Conservation (phyloP, 92 coral and sea anemone species). For the Galaxea fascicularis region DNA sequence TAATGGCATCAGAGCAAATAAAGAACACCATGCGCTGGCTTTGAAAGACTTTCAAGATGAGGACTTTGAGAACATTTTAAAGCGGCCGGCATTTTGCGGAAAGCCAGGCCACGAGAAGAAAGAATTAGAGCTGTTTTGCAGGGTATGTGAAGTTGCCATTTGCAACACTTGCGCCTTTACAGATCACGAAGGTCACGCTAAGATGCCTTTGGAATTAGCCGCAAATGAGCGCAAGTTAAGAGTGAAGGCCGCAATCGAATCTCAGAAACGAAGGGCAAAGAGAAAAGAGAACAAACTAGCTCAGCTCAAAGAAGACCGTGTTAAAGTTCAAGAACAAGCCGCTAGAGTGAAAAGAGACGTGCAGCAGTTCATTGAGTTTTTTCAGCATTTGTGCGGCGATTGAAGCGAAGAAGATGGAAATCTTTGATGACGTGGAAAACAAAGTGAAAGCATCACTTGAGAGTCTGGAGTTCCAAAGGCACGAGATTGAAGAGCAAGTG, state of each 20-base stretch:
- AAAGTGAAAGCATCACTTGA: not conserved
- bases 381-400: not conserved
- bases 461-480: not conserved
- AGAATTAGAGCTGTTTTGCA: not conserved
- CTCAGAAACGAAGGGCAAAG: not conserved
- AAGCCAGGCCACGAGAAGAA: not conserved
- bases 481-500: not conserved
- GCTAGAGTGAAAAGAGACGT: slow-evolving; percentile 5
- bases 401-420: slow-evolving; percentile 16
- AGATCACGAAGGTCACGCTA: slow-evolving; percentile 2
- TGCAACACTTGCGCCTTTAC: not conserved
- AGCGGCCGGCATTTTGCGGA: slow-evolving; percentile 17
- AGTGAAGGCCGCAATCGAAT: not conserved
- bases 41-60: slow-evolving; percentile 3
- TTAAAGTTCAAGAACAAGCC: not conserved
- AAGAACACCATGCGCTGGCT: slow-evolving; percentile 17
- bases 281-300: not conserved
- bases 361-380: not conserved
- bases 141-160: not conserved
- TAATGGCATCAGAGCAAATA: slow-evolving; percentile 20
- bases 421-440: not conserved
- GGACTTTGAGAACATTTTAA: slow-evolving; percentile 27
- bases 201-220: not conserved
- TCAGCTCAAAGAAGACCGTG: not conserved
- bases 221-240: not conserved